A percentile compares a stretch with the other conserved stretches of the same genome.
Conservation (phyloP, 1,140 invertebrate genomes). For the Antheraea mylitta region DNA sequence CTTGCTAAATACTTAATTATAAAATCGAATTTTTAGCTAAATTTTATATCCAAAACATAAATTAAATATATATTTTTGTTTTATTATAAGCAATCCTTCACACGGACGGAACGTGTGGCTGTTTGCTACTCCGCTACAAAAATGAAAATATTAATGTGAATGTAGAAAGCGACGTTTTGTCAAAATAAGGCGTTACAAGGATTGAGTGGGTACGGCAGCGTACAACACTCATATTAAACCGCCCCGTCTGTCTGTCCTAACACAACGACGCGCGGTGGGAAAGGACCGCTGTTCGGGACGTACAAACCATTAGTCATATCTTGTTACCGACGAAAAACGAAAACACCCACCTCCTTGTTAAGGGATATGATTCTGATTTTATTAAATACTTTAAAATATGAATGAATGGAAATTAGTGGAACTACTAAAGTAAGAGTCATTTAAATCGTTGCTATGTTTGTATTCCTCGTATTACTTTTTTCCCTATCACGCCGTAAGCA, state of each 20-base stretch:
- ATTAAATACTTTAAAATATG: neutral
- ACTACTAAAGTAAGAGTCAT: neutral
- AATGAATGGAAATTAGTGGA: neutral
- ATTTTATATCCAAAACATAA: no score
- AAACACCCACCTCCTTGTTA: neutral
- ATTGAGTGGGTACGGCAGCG: slow-evolving; percentile 4
- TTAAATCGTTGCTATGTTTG: no score
- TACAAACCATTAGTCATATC: slow-evolving; percentile 59
- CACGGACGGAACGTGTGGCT: no score
- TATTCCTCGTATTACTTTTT: no score
- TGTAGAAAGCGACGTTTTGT: neutral
- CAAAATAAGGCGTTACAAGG: slow-evolving; percentile 21
- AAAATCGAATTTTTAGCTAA: no score
- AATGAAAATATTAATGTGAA: neutral
- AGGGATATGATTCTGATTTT: neutral
- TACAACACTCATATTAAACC: slow-evolving; percentile 37
- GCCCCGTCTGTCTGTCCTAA: slow-evolving; percentile 29
- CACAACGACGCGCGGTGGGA: slow-evolving; percentile 38
- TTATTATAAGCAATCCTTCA: no score
- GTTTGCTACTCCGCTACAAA: no score
- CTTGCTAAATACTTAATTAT: no score
- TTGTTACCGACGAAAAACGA: slow-evolving; percentile 54
- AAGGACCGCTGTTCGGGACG: slow-evolving; percentile 45
- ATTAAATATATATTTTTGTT: no score
- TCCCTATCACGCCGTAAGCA: no score